A percentile compares a stretch with the other conserved stretches of the same genome.
Conservation (phyloP, 2,888 invertebrate genomes). For the Cantharis lateralis region DNA sequence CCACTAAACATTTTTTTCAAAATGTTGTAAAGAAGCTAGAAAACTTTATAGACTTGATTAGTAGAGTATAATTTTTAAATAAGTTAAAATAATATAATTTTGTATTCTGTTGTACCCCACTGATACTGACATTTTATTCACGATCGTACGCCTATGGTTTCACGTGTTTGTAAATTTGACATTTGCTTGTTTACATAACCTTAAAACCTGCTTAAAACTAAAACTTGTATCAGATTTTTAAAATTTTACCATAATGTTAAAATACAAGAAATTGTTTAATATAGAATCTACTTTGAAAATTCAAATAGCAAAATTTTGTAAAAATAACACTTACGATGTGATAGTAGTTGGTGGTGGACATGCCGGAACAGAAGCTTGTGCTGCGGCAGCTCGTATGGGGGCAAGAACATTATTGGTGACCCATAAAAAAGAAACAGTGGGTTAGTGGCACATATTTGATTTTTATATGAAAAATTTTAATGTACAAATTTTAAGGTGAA, state of each 20-base stretch:
- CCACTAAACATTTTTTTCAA: too few relatives aligned
- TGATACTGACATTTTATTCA: too few relatives aligned
- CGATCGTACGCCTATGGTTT: not conserved
- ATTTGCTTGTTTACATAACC: not conserved
- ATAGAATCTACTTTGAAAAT: not conserved
- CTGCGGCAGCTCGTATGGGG: slow-evolving; percentile 83
- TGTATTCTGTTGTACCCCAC: too few relatives aligned
- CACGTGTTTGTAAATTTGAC: not conserved
- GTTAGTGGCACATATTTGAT: slow-evolving; percentile 50
- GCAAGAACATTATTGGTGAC: slow-evolving; percentile 79
- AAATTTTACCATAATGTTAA: not conserved
- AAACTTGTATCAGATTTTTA: too few relatives aligned
- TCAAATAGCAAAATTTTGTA: slow-evolving; percentile 2
- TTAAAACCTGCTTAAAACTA: not conserved
- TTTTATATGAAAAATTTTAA: not conserved
- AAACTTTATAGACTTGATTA: too few relatives aligned
- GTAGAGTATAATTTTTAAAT: too few relatives aligned
- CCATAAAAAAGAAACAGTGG: slow-evolving; percentile 82
- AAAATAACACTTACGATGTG: slow-evolving; percentile 63
- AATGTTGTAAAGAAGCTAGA: too few relatives aligned
- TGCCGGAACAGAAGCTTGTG: slow-evolving; percentile 87
- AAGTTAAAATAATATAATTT: too few relatives aligned
- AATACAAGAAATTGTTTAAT: not conserved
- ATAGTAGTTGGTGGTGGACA: slow-evolving; percentile 90
- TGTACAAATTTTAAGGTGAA: slow-evolving; percentile 63